Evolutionary conservation across 2,113 vertebrate genomes (phyloP), one percentile per base, ranked within the genome.

Genomic region (Rhodinocichla rosea): DNA sequence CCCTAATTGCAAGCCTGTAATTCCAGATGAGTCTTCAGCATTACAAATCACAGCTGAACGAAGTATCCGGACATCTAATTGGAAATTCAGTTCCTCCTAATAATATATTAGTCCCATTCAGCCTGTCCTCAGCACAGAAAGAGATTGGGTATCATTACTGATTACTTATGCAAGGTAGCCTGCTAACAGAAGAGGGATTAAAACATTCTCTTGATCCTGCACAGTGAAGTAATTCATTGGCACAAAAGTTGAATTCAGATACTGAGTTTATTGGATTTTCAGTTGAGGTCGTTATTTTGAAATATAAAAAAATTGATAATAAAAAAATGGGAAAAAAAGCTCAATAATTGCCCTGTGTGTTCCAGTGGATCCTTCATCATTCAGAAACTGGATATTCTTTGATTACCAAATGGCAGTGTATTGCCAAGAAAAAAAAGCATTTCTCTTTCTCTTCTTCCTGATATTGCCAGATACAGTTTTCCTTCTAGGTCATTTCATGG

Each of bases 61-160:
- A 94, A 92, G 42, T 84, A 87, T 78, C 83, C 49, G 50, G 81
- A 68, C 90, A 92, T 55, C 60, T 94, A 92, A 90, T 40, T 97
- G 71, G 59, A 89, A 92, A 95, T 89, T 92, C 73, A 67, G 45
- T 82, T 92, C 68, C 44, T 90, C 33, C 49, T 92, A 78, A 86
- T 91, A 95, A 76, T 94, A 45, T 76, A 87, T 87, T 89, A 92
- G 92, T 84, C 62, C 63, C 18, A 50, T 87, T 91, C 71, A 78
- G 42, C 27, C 88, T 88, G 59, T 89, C 47, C 84, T 87, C 49
- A 30, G 73, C 52, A 57, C 85, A 90, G 79, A 69, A 86, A 49
- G 84, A 81, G 69, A 28, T 63, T 17, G 4, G 52, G 28, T 90
- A 56, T 91, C 80, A 78, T 82, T 94, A 47, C 82, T 83, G 56